A percentile compares a stretch with the other conserved stretches of the same genome.
These are phyloP conservation scores for Sinocyclocheilus anshuiensis DNA, from an alignment of 2,113 vertebrate species.

Conservation along the genomic window DNA sequence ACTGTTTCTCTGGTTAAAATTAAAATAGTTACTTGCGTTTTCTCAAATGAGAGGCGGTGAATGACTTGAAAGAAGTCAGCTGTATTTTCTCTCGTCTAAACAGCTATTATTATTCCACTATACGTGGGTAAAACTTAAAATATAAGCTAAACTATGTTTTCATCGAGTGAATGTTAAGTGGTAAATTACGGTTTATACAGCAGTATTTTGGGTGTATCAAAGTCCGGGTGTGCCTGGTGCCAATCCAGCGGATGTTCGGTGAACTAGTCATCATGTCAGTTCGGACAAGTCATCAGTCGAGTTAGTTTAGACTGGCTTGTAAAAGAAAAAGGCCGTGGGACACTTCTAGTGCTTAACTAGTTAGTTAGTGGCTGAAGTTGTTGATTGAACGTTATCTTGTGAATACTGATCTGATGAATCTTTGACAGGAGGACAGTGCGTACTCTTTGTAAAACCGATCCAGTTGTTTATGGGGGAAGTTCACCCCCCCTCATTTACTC, in stretches of 20 bases:
- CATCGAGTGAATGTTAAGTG: background rate
- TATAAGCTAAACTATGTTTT: background rate
- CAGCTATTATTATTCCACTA: background rate
- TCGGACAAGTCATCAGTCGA: background rate
- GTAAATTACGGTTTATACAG: background rate
- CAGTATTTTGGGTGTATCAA: background rate
- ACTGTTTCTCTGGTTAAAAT: background rate
- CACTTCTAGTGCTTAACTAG: too few relatives aligned
- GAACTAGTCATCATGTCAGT: constrained; percentile 4
- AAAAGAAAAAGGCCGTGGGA: too few relatives aligned
- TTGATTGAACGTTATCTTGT: background rate
- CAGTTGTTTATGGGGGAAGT: background rate
- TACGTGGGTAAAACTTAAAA: background rate
- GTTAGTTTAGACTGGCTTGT: background rate
- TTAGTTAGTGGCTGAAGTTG: background rate
- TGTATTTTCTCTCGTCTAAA: background rate
- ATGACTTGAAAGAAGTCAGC: background rate
- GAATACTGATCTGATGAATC: background rate
- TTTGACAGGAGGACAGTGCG: background rate
- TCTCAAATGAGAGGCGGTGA: background rate
- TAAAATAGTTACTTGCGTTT: background rate
- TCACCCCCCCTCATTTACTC: background rate
- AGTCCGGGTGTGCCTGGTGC: constrained; percentile 20
- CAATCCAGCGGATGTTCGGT: background rate
- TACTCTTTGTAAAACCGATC: background rate